Conservation (phyloP, 1,140 invertebrate species). For the Ectropis grisescens region DNA sequence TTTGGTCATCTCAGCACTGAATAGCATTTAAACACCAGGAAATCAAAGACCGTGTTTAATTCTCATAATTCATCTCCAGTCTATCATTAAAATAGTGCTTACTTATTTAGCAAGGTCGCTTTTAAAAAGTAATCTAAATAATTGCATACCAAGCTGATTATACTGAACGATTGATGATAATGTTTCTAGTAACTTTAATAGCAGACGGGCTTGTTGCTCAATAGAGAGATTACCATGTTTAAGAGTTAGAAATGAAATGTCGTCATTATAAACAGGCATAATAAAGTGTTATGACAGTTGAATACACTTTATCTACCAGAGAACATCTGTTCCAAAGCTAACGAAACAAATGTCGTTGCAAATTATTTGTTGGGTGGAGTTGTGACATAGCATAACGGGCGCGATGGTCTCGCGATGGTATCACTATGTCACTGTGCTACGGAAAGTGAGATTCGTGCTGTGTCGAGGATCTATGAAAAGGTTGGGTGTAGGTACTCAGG, state of each 20-base stretch:
- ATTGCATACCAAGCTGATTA: too few relatives aligned
- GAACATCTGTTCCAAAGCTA: conserved; percentile 31
- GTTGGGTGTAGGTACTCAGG: conserved; percentile 2
- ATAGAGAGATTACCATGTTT: too few relatives aligned
- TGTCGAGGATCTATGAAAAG: conserved; percentile 28
- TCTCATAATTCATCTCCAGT: too few relatives aligned
- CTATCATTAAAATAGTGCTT: too few relatives aligned
- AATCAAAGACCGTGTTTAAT: too few relatives aligned
- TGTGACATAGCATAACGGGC: conserved; percentile 26
- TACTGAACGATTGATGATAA: too few relatives aligned
- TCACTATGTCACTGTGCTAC: conserved; percentile 36
- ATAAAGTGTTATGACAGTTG: conserved; percentile 21
- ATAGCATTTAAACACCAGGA: too few relatives aligned
- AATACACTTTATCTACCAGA: conserved; percentile 21
- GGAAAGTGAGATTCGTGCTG: conserved; percentile 47
- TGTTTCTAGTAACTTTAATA: too few relatives aligned
- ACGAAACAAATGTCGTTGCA: conserved; percentile 28
- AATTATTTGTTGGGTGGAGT: conserved; percentile 21
- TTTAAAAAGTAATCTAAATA: too few relatives aligned
- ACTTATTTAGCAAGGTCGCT: too few relatives aligned
- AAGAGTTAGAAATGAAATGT: conserved; percentile 4
- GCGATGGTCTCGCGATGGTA: conserved; percentile 18
- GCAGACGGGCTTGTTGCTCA: too few relatives aligned
- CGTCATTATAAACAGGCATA: conserved; percentile 15
- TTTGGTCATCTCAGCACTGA: too few relatives aligned